Conservation (phyloP, 2,113 vertebrate genomes). For the Carollia perspicillata region DNA sequence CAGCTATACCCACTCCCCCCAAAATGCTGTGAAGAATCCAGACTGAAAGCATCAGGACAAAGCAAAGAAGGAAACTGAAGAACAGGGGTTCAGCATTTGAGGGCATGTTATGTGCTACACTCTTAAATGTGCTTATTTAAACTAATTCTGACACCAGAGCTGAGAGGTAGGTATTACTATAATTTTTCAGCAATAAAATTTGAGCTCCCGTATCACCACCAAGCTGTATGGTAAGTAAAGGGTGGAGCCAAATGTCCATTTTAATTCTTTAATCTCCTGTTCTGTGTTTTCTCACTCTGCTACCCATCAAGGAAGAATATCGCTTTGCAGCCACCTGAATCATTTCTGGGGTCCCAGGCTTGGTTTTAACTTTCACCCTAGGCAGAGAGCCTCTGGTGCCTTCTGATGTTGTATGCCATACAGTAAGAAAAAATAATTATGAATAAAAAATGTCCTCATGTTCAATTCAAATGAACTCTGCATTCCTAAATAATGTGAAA, state of each 20-base stretch:
- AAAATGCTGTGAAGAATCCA: neutral
- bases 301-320: neutral
- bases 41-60: neutral
- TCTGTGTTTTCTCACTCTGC: neutral
- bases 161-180: neutral
- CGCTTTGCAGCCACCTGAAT: neutral
- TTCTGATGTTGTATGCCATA: neutral
- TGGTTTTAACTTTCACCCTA: neutral
- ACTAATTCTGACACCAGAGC: neutral
- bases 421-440: neutral
- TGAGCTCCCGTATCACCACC: neutral
- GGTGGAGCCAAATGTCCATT: neutral
- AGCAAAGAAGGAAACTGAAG: neutral
- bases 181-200: neutral
- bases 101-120: neutral
- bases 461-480: neutral
- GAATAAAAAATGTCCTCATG: neutral
- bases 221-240: neutral
- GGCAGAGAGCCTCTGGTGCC: neutral
- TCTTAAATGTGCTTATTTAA: neutral
- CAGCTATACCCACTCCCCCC: neutral
- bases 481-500: neutral
- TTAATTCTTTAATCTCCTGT: neutral
- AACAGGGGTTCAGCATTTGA: neutral
- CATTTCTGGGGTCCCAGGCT: neutral